Evolutionary conservation across 2,797 vertebrate species (phyloP), one percentile per base, ranked within the genome.

Genomic region (Megaceryle alcyon): DNA sequence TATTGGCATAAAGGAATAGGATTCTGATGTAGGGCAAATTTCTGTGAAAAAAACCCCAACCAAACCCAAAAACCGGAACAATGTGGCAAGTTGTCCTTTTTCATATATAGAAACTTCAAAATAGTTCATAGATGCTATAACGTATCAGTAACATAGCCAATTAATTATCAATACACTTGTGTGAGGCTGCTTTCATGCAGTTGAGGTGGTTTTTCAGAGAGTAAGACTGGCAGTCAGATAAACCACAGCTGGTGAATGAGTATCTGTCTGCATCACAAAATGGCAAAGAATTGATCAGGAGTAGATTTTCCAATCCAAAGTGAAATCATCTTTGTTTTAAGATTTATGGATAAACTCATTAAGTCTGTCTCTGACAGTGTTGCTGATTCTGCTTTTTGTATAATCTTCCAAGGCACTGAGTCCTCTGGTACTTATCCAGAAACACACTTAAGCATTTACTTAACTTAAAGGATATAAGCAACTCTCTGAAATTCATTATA

Each of bases 341-440:
- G 8, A 37, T 17, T 72, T 57, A 29, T 5, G 11, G 41, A 39
- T 72, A 82, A 88, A 68, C 13, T 39, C 51, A 79, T 51, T 8
- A 70, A 83, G 12, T 26, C 53, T 53, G 3, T 13, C 46, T 69
- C 78, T 81, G 29, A 11, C 80, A 60, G 37, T 59, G 23, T 31
- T 46, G 21, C 3, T 57, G 41, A 65, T 9, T 60, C 48, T 79
- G 61, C 33, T 54, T 76, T 41, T 49, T 33, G 16, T 46, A 89
- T 82, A 69, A 61, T 84, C 23, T 79, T 84, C 21, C n/a, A 66
- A 18, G 29, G 8, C 86, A 39, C 66, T 46, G 63, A 89, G 51
- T 73, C 60, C 37, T 77, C 57, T 94, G 75, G 76, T 69, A 68
- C 44, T 66, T 87, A 82, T 68, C 76, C 79, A 95, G 89, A 80